Conservation (phyloP, 2,888 invertebrate genomes). For the Pomacea canaliculata region DNA sequence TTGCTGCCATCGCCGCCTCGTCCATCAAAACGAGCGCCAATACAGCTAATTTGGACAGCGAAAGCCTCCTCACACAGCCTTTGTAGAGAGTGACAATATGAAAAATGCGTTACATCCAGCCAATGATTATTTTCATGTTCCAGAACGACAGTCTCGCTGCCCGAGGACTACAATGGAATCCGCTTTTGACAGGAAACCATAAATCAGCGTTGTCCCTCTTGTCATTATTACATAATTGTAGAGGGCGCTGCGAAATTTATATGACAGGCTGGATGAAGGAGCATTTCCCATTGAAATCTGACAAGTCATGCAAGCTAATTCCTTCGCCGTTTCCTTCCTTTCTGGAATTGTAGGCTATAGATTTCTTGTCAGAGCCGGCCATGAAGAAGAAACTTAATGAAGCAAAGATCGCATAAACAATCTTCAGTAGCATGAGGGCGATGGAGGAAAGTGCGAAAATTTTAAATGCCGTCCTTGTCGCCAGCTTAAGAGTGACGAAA, state of each 20-base stretch:
- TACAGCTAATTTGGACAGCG: conserved; percentile 10
- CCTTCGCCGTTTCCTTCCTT: conserved; percentile 5
- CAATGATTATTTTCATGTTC: conserved; percentile 8
- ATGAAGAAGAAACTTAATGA: conserved; percentile 22
- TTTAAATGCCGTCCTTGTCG: too few species aligned
- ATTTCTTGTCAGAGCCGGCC: conserved; percentile 7
- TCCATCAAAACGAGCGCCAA: conserved; percentile 16
- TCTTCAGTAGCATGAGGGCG: too few species aligned
- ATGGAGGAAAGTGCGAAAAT: too few species aligned
- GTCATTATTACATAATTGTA: conserved; percentile 29
- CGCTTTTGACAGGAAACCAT: conserved; percentile 16
- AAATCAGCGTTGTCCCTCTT: conserved; percentile 20
- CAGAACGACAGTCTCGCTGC: neutral
- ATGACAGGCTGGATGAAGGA: conserved; percentile 24
- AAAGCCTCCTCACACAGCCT: neutral
- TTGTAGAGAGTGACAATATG: conserved; percentile 23
- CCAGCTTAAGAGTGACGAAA: too few species aligned
- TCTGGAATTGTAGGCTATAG: conserved; percentile 15
- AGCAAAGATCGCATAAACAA: neutral
- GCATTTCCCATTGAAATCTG: conserved; percentile 24
- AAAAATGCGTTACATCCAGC: conserved; percentile 26
- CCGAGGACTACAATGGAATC: conserved; percentile 2
- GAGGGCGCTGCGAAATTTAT: conserved; percentile 20
- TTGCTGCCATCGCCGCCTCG: conserved; percentile 6
- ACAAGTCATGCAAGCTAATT: conserved; percentile 25